phyloP scores from a whole-genome alignment of 2,113 vertebrate genomes.

The Erythrocercus mccallii region DNA sequence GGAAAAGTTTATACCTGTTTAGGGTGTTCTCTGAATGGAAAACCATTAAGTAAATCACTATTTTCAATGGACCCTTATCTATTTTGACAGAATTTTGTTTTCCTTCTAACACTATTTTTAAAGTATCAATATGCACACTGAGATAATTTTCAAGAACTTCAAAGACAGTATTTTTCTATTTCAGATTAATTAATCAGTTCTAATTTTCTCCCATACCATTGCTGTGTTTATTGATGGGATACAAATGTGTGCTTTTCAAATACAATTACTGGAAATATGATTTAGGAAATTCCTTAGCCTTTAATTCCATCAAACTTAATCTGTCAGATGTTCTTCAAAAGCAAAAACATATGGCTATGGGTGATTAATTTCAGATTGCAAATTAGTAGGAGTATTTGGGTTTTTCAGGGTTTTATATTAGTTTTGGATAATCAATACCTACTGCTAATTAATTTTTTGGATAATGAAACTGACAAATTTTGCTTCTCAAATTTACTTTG shows the following conservation, averaged over 20 bases:
- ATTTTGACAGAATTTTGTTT: not conserved
- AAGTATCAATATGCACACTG: not conserved
- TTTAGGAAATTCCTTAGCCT: not conserved
- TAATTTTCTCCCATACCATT: not conserved
- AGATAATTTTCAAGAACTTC: not conserved
- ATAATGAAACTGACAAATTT: not conserved
- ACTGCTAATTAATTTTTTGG: not conserved
- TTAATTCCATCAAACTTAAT: not conserved
- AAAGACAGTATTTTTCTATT: not conserved
- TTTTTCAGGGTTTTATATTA: not conserved
- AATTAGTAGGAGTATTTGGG: not conserved
- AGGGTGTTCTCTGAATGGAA: not conserved
- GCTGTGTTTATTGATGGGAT: not conserved
- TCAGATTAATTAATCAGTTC: not conserved
- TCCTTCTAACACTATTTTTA: not conserved
- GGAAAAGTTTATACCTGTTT: not conserved
- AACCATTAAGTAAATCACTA: not conserved
- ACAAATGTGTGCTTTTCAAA: not conserved
- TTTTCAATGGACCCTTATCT: not conserved
- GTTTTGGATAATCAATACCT: not conserved
- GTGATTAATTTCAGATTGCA: constrained; percentile 12
- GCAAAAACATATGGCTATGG: not conserved
- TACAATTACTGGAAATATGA: not conserved
- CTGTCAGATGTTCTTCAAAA: not conserved
- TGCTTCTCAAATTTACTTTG: not conserved